A percentile compares a stretch with the other conserved stretches of the same genome.
Conservation (phyloP, 2,888 invertebrate species). For the Scaptomyza reducta region DNA sequence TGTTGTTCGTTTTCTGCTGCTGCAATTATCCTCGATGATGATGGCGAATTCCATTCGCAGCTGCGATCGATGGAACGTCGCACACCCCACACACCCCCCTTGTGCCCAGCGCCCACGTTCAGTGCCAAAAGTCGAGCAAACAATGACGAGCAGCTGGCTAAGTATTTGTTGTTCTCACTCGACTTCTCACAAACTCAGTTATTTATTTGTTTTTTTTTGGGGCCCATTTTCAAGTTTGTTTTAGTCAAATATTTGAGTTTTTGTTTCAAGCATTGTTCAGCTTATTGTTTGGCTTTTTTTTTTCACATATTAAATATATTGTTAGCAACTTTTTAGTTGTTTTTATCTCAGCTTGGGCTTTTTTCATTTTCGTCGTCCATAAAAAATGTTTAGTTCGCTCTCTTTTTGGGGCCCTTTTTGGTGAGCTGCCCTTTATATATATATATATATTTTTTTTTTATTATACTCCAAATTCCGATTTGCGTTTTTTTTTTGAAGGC, state of each 20-base stretch:
- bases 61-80: conserved; percentile 49
- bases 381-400: conserved; percentile 34
- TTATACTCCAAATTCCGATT: conserved; percentile 69
- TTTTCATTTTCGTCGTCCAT: conserved; percentile 55
- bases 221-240: conserved; percentile 41
- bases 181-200: conserved; percentile 25
- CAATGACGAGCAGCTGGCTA: conserved; percentile 75
- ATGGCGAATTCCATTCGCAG: conserved; percentile 76
- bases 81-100: neutral
- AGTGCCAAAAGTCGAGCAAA: conserved; percentile 64
- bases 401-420: conserved; percentile 41
- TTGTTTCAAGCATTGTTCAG: conserved; percentile 54
- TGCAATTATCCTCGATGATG: conserved; percentile 75
- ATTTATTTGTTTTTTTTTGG: conserved; percentile 21
- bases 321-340: conserved; percentile 29
- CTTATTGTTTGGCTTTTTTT: conserved; percentile 42
- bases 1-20: neutral
- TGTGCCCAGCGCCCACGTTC: conserved; percentile 47
- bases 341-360: conserved; percentile 3
- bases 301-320: conserved; percentile 47
- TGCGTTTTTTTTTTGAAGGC: conserved; percentile 58
- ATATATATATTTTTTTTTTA: conserved; percentile 39
- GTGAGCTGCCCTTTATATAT: conserved; percentile 25
- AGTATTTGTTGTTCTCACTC: conserved; percentile 76
- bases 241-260: conserved; percentile 65